Percentiles rank a stretch among this genome's conserved stretches.
Conservation (phyloP, 2,888 invertebrate genomes). For the Harpalus rufipes region DNA sequence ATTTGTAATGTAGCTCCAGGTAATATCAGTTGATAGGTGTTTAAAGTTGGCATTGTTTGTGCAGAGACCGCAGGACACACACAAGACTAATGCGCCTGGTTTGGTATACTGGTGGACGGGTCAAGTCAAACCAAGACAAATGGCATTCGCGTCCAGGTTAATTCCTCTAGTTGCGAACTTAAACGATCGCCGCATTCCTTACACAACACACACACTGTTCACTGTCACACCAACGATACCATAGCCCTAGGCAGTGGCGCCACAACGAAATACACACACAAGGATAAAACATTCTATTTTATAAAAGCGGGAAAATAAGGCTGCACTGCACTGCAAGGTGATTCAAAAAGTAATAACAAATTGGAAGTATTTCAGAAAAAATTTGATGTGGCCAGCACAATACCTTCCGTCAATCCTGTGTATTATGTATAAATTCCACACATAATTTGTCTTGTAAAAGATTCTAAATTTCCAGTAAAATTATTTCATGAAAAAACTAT, state of each 20-base stretch:
- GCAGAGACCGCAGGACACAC: conserved; percentile 74
- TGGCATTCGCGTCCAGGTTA: conserved; percentile 77
- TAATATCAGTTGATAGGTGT: conserved; percentile 76
- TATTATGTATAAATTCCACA: too few relatives aligned
- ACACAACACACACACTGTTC: too few relatives aligned
- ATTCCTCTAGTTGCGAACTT: conserved; percentile 76
- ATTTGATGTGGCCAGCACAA: too few relatives aligned
- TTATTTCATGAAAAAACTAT: too few relatives aligned
- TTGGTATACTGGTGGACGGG: conserved; percentile 69
- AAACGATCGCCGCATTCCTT: conserved; percentile 75
- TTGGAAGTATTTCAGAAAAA: too few relatives aligned
- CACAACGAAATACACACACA: not conserved
- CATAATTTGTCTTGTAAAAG: too few relatives aligned
- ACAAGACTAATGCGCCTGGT: conserved; percentile 75
- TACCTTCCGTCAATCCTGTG: too few relatives aligned
- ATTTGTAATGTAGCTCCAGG: conserved; percentile 70
- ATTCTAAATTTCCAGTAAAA: too few relatives aligned
- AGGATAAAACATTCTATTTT: too few relatives aligned
- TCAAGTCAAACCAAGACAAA: conserved; percentile 77
- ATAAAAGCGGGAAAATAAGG: too few relatives aligned
- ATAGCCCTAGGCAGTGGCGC: conserved; percentile 10
- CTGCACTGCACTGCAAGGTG: too few relatives aligned
- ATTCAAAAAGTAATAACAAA: too few relatives aligned
- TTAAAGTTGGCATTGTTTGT: conserved; percentile 77
- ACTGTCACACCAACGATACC: not conserved